Base-by-base conservation (phyloP, 1,140 invertebrate genomes). In the Monomorium pharaonis region DNA sequence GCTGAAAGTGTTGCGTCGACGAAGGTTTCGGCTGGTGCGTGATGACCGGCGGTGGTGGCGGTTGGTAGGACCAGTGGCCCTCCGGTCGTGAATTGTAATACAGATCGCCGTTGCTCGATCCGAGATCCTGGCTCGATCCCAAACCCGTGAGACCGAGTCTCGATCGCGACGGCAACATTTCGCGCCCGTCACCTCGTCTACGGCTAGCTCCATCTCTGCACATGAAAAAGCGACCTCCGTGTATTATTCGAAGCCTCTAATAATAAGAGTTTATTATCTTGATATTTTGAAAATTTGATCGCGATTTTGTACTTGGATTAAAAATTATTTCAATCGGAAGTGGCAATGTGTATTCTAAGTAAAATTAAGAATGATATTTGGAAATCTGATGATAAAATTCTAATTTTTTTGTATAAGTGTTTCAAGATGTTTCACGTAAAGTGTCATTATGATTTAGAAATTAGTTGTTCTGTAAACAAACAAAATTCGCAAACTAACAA, bases 1-100 rank as follows among this genome's bases (percentile, higher is more conserved):
- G 96, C 85, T 98, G 97, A 93, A 98, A 98, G 91, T 98, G 97
- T 58, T 98, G 97, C 62, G 97, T 96, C 33, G 95, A 94, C 1
- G 97, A 96, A 58, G 96, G 94, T 92, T 98, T 98, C 0, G 98
- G 98, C 92, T 98, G 98, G 92, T 98, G 98, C 1, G 98, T 98
- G 77, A 98, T 98, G 5, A 98, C 98, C 2, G 97, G 97, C 2
- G 97, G 96, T 1, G 97, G 97, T 0, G 98, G 98, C 14, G 97
- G 97, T 78, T 97, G 97, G 90, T 96, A 96, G 24, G 95, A 94
- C 95, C 95, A 96, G 42, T 94, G 94, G 10, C 92, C 94, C 84
- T 94, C 94, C 9, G 96, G 95, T 88, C 97, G 95, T 5, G 97
- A 97, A 92, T 98, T 98, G 92, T 98, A 98, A 93, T 98, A 98